Conservation (phyloP, 2,888 invertebrate species). For the Flexamia atlantica region DNA sequence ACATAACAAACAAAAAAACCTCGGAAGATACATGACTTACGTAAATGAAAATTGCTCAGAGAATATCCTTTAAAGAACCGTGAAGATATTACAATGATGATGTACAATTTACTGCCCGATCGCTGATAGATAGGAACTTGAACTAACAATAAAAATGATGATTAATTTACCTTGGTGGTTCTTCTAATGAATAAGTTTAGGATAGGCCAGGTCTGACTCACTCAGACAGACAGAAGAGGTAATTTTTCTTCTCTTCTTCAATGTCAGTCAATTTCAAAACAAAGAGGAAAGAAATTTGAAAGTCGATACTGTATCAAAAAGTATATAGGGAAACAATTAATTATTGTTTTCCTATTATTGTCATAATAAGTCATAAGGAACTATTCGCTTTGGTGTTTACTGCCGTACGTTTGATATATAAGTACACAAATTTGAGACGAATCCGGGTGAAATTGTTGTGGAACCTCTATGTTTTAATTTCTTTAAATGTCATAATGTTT, state of each 20-base stretch:
- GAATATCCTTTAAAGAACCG: background rate
- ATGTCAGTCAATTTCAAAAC: constrained; percentile 24
- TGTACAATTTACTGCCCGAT: no score
- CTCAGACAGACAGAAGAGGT: background rate
- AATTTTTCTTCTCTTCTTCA: background rate
- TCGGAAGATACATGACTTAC: constrained; percentile 15
- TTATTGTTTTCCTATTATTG: no score
- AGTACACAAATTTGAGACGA: no score
- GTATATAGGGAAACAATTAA: no score
- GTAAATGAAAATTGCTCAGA: background rate
- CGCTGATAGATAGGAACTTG: background rate
- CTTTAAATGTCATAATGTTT: no score
- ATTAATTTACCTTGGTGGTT: constrained; percentile 31
- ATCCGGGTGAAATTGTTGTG: no score
- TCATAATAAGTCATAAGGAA: no score
- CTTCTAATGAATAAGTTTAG: constrained; percentile 24
- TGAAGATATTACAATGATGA: no score
- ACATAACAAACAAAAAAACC: constrained; percentile 20
- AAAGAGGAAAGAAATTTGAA: background rate
- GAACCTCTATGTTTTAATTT: no score
- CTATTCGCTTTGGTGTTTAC: no score
- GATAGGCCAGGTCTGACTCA: constrained; percentile 46
- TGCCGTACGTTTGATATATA: no score
- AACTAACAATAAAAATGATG: constrained; percentile 10
- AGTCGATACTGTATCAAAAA: no score